These are phyloP conservation scores for Cenopis cana DNA, from an alignment of 2,888 invertebrate species.

Conservation along the genomic window DNA sequence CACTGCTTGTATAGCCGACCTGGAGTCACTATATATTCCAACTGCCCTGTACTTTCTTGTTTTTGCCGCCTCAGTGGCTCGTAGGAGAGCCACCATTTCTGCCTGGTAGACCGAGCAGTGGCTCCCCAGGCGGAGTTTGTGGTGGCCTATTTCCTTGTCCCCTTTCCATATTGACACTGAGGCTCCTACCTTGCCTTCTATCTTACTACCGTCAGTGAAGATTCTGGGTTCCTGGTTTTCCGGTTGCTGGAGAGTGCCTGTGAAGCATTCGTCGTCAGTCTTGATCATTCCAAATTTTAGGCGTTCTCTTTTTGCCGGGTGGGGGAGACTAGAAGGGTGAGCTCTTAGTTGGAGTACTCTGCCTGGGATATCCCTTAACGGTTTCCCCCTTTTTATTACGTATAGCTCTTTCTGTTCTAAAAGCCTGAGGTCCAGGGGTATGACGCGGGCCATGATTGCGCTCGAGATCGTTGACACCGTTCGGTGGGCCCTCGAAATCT, in stretches of 20 bases:
- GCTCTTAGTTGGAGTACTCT: not conserved
- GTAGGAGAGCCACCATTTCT: not conserved
- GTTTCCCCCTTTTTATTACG: not conserved
- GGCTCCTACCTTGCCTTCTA: not conserved
- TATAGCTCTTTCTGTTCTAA: not conserved
- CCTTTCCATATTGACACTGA: not conserved
- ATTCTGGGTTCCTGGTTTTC: too few relatives aligned
- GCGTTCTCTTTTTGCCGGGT: too few relatives aligned
- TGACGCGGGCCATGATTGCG: not conserved
- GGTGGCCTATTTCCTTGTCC: not conserved
- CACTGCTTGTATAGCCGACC: not conserved
- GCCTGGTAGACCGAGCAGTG: not conserved
- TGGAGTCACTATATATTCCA: not conserved
- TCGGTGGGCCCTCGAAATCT: not conserved
- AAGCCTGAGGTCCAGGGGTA: not conserved
- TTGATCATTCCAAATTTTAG: not conserved
- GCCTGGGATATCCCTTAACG: not conserved
- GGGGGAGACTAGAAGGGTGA: not conserved
- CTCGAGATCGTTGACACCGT: not conserved
- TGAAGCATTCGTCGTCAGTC: not conserved
- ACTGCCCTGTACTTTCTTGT: not conserved
- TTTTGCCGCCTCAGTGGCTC: not conserved
- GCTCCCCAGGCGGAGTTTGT: not conserved
- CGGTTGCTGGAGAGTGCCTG: not conserved
- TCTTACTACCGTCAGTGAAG: not conserved